A percentile compares a stretch with the other conserved stretches of the same genome.
Evolutionary conservation across 2,113 vertebrate species (phyloP).

Genomic region (Pycnonotus jocosus): DNA sequence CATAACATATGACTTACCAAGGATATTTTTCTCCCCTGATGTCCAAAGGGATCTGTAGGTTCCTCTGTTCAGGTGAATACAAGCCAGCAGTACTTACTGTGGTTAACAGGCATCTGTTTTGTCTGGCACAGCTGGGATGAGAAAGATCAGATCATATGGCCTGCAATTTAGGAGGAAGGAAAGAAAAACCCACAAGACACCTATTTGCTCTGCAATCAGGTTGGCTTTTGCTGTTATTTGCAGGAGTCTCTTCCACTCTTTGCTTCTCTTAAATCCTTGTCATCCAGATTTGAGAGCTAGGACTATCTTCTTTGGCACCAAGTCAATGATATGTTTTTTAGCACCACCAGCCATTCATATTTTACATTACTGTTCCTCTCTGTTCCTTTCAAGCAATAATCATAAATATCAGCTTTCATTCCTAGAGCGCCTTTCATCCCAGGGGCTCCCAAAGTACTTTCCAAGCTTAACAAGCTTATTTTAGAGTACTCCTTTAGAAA

Average conservation of each 20-base stretch:
- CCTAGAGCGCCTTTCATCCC: constrained; percentile 42
- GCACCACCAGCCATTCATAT: constrained; percentile 49
- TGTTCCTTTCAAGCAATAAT: constrained; percentile 53
- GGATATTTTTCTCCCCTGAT: not conserved
- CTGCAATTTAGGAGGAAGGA: not conserved
- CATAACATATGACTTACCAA: not conserved
- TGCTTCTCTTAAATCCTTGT: constrained; percentile 27
- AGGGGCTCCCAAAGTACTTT: constrained; percentile 42
- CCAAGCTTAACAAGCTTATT: constrained; percentile 45
- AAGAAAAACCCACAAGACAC: not conserved
- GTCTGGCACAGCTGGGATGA: not conserved
- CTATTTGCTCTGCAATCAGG: not conserved
- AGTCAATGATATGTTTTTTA: constrained; percentile 4
- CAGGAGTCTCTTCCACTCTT: not conserved
- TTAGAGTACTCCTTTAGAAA: constrained; percentile 21
- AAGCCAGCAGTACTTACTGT: not conserved
- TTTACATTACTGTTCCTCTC: constrained; percentile 36
- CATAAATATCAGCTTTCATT: constrained; percentile 61
- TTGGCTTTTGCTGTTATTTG: not conserved
- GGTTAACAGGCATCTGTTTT: not conserved
- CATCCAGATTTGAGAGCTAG: not conserved
- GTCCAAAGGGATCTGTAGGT: not conserved
- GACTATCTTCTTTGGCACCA: constrained; percentile 23
- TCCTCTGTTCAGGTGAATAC: not conserved
- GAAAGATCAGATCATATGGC: not conserved